Conservation (phyloP, 2,888 invertebrate genomes). For the Pristionchus maxplancki region DNA sequence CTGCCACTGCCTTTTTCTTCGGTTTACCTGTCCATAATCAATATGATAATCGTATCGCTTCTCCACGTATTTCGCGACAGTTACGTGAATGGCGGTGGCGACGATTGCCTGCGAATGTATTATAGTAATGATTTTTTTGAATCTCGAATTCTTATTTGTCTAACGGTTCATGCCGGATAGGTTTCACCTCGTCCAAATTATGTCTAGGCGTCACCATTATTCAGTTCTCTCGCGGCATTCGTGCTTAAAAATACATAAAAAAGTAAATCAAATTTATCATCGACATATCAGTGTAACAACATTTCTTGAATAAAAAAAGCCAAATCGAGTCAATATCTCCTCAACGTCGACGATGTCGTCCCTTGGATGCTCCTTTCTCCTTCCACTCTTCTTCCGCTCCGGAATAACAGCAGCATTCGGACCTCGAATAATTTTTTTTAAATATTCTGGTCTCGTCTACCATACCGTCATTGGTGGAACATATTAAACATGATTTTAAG, state of each 20-base stretch:
- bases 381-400: not conserved
- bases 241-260: too few species aligned
- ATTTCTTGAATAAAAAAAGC: too few species aligned
- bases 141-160: not conserved
- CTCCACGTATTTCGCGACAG: conserved; percentile 75
- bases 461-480: not conserved
- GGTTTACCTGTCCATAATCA: conserved; percentile 73
- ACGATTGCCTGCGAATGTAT: conserved; percentile 61
- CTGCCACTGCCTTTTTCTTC: too few species aligned
- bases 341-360: not conserved
- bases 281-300: too few species aligned
- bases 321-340: not conserved
- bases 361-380: not conserved
- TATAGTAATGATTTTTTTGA: not conserved
- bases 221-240: not conserved
- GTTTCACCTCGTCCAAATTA: not conserved
- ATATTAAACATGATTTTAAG: not conserved
- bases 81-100: conserved; percentile 74
- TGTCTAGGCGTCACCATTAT: not conserved
- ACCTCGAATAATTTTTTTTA: not conserved
- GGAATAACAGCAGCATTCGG: not conserved
- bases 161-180: not conserved
- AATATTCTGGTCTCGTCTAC: too few species aligned
- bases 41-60: conserved; percentile 75
- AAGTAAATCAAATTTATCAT: too few species aligned